Conservation (phyloP, 2,797 vertebrate species). For the Coendou prehensilis region DNA sequence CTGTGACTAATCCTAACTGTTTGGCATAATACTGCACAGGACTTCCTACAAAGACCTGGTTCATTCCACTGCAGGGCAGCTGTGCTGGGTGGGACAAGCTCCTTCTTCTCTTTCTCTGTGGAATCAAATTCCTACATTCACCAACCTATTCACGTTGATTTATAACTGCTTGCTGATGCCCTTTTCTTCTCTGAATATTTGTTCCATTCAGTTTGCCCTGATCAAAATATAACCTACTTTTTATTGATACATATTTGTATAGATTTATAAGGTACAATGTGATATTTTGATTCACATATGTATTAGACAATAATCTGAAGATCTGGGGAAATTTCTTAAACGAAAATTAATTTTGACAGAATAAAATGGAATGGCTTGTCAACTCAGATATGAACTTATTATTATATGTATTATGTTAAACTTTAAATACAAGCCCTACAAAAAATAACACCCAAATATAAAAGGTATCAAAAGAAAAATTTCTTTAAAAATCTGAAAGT, state of each 20-base stretch:
- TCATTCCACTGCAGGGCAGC: neutral
- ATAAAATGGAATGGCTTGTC: neutral
- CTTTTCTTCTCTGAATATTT: slow-evolving; percentile 1
- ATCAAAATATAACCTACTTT: slow-evolving; percentile 68
- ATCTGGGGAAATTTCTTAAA: neutral
- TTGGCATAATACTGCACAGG: neutral
- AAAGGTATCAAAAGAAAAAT: neutral
- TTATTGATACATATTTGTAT: neutral
- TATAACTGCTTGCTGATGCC: neutral
- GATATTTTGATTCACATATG: neutral
- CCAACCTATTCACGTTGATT: neutral
- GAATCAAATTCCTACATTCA: neutral
- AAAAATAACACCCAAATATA: neutral
- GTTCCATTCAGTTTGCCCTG: slow-evolving; percentile 1
- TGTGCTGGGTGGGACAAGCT: neutral
- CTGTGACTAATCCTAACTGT: neutral
- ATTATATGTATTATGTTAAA: neutral
- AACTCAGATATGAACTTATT: neutral
- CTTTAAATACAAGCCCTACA: neutral
- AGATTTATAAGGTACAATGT: neutral
- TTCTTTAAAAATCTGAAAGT: slow-evolving; percentile 58
- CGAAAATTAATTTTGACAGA: neutral
- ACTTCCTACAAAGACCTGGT: neutral
- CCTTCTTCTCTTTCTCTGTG: neutral
- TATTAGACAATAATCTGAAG: neutral